Conservation (phyloP, 2,797 vertebrate species). For the Enteromius radiatus region DNA sequence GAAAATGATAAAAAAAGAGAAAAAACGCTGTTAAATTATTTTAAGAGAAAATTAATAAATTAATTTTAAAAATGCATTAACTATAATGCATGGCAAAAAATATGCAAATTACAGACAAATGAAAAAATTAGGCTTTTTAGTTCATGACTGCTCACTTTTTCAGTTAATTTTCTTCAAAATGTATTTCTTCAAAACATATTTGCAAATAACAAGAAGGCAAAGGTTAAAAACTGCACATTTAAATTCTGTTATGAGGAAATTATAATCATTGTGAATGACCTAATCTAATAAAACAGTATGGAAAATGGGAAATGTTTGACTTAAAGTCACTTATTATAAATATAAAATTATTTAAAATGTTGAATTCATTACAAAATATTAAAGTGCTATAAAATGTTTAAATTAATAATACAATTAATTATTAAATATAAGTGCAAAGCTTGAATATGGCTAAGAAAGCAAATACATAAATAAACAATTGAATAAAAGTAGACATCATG, state of each 20-base stretch:
- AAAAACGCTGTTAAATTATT: too few species aligned
- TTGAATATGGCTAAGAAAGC: background rate
- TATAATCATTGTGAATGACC: background rate
- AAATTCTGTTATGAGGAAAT: background rate
- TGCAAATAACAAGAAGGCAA: background rate
- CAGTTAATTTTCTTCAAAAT: too few species aligned
- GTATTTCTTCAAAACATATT: too few species aligned
- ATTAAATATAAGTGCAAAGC: background rate
- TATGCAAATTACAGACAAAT: background rate
- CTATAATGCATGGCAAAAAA: background rate
- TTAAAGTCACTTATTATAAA: background rate
- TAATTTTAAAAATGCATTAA: too few species aligned
- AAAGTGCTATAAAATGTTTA: background rate
- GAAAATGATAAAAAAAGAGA: too few species aligned
- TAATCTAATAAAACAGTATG: background rate
- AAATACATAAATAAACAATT: background rate
- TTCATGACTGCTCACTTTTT: background rate
- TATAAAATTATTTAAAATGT: background rate
- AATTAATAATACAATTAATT: background rate
- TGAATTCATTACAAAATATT: background rate
- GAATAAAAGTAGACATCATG: background rate
- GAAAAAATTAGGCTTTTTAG: background rate
- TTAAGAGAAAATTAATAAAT: too few species aligned
- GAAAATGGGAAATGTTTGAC: background rate
- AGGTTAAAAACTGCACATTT: background rate